Evolutionary conservation across 2,113 vertebrate genomes (phyloP), one percentile per base, ranked within the genome.

Genomic region (Nipponia nippon): DNA sequence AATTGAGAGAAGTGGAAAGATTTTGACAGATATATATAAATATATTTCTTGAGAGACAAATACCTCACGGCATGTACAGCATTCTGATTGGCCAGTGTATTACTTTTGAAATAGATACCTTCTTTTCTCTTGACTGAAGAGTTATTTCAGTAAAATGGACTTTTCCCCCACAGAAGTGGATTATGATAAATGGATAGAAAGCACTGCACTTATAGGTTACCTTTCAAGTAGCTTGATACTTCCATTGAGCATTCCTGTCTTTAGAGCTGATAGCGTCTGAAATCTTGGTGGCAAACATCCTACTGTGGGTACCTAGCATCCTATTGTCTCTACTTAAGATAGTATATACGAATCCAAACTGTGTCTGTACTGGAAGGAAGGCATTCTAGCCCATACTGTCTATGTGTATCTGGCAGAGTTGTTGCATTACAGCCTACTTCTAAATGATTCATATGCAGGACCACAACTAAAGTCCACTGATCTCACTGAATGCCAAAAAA

Each of bases 101-200:
- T 40, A 49, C 29, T 94, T 97, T 95, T 84, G 69, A 94, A 96
- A 83, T 14, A 78, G 69, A 70, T 49, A 58, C 26, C 26, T 90
- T 85, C 38, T 84, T 77, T 93, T 87, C 55, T 93, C 13, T 52
- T 58, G 53, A 42, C 69, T 56, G 61, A 93, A 97, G 17, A 83
- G 56, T 66, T 72, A 59, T 94, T 97, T 80, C 79, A 65, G 32
- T 83, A 88, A 95, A 94, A 82, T n/a, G 34, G 8, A 56, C 34
- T 86, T 95, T 34, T 59, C 42, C 40, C 47, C 12, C 61, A 7
- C 30, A 84, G 75, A 92, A 93, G 25, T 46, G 62, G 56, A 29
- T 93, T 65, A 86, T 71, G 63, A 59, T 71, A 83, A 83, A 90
- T 59, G 13, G 13, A 52, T 66, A 72, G 56, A 84, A 70, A 85